Evolutionary conservation across 2,888 invertebrate genomes (phyloP), one percentile per base, ranked within the genome.

Genomic region (Mantis religiosa): DNA sequence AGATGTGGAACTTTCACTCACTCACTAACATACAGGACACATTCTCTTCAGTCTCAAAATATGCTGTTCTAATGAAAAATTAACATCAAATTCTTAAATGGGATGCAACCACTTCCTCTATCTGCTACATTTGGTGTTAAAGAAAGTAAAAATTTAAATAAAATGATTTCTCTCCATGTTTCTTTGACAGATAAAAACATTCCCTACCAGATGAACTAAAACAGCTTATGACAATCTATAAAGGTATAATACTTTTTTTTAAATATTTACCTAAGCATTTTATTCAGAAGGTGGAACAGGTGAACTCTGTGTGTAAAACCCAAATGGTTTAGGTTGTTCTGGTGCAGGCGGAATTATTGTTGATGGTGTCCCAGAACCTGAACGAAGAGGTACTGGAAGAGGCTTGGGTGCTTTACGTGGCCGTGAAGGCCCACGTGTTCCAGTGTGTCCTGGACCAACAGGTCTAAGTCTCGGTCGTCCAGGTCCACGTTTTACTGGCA

Each of bases 401-500:
- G 90, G 88, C 47, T 89, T 84, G 86, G 90, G 88, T 54, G 90
- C 86, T 30, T 94, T 94, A 15, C 95, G 93, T 6, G 95, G 94
- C 84, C 95, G 92, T 87, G 95, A 94, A 3, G 94, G 93, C 3
- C 95, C 94, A 28, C 96, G 94, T 41, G 94, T 94, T 12, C 96
- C 96, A 90, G 95, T 95, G 92, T 96, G 95, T 0, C 95, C 93
- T 0, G 96, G 96, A 0, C 96, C 96, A 14, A 94, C 93, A 0
- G 96, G 96, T 91, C 95, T 95, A 20, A 96, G 92, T 3, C 96
- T 94, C 0, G 96, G 96, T 89, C 96, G 93, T 14, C 96, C 96
- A 0, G 96, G 96, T 28, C 96, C 96, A 85, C 96, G 93, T 89
- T 96, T 94, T 34, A 95, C 92, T 27, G 93, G 92, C 12, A 92